Evolutionary conservation across 2,113 vertebrate genomes (phyloP).

Genomic region (Nothocercus julius): DNA sequence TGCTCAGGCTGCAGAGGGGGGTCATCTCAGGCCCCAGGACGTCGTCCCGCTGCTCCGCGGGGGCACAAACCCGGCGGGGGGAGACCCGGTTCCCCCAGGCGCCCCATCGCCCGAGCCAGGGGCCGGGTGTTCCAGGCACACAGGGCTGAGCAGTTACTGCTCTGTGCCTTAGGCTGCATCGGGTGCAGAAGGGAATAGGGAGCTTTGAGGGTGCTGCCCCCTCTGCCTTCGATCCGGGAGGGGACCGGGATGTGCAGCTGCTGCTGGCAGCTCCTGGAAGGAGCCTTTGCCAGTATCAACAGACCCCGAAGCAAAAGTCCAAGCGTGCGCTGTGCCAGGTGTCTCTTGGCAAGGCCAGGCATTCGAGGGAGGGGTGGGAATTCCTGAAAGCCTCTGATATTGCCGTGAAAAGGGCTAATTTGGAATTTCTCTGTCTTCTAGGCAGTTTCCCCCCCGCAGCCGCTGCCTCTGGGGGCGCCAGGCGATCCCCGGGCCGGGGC

Average conservation of each 20-base stretch:
- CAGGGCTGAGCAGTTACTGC: fast-evolving
- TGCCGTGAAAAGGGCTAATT: constrained; percentile 12
- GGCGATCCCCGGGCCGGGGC: not conserved
- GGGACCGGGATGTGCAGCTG: not conserved
- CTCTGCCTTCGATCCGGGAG: fast-evolving
- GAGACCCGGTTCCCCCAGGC: fast-evolving
- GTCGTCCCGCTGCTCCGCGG: fast-evolving
- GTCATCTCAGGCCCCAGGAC: fast-evolving
- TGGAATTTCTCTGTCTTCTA: not conserved
- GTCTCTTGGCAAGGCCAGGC: not conserved
- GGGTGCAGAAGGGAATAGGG: not conserved
- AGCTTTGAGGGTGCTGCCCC: not conserved
- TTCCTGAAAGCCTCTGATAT: constrained; percentile 11
- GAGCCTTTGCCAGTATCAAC: constrained; percentile 35
- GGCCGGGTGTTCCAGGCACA: fast-evolving
- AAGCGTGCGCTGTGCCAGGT: fast-evolving
- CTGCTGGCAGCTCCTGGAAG: not conserved
- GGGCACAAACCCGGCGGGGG: not conserved
- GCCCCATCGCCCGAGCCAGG: not conserved
- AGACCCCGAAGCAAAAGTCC: not conserved
- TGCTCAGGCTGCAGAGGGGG: not conserved
- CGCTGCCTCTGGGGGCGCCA: not conserved
- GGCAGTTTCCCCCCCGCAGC: not conserved
- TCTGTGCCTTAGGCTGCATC: not conserved
- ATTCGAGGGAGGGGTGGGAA: constrained; percentile 47